phyloP scores from a whole-genome alignment of 2,888 invertebrate species.

The Empis stercorea region DNA sequence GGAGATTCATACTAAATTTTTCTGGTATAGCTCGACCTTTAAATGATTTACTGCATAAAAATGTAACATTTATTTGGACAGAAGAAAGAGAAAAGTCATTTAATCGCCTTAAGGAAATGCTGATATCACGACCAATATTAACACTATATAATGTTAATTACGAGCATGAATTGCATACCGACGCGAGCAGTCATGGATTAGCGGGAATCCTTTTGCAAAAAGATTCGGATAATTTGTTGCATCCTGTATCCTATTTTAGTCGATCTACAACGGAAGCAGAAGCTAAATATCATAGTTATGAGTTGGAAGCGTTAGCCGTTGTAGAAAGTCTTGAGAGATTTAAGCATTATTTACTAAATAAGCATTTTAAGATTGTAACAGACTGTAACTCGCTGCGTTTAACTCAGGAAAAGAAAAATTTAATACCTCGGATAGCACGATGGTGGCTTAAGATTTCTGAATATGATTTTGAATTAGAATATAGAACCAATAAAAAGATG shows the following conservation, averaged over 20 bases:
- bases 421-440: slow-evolving; percentile 3
- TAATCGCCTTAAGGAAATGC: neutral
- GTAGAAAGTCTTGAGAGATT: slow-evolving; percentile 3
- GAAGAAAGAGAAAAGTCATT: neutral
- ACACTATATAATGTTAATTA: neutral
- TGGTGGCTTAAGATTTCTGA: slow-evolving; percentile 4
- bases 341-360: slow-evolving; percentile 1
- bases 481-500: neutral
- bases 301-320: slow-evolving; percentile 1
- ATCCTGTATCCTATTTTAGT: slow-evolving; percentile 4
- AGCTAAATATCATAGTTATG: slow-evolving; percentile 1
- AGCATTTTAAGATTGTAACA: slow-evolving; percentile 3
- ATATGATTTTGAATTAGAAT: slow-evolving; percentile 3
- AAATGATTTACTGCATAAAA: slow-evolving; percentile 14
- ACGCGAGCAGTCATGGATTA: slow-evolving; percentile 2
- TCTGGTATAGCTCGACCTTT: slow-evolving; percentile 16
- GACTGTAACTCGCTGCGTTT: slow-evolving; percentile 3
- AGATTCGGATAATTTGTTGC: neutral
- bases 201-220: slow-evolving; percentile 4
- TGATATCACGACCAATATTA: neutral
- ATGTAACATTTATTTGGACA: slow-evolving; percentile 13
- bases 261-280: neutral
- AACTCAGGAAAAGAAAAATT: neutral
- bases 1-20: slow-evolving; percentile 20
- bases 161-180: slow-evolving; percentile 5